phyloP scores from a whole-genome alignment of 2,888 invertebrate genomes.

The Cosmopolites sordidus region DNA sequence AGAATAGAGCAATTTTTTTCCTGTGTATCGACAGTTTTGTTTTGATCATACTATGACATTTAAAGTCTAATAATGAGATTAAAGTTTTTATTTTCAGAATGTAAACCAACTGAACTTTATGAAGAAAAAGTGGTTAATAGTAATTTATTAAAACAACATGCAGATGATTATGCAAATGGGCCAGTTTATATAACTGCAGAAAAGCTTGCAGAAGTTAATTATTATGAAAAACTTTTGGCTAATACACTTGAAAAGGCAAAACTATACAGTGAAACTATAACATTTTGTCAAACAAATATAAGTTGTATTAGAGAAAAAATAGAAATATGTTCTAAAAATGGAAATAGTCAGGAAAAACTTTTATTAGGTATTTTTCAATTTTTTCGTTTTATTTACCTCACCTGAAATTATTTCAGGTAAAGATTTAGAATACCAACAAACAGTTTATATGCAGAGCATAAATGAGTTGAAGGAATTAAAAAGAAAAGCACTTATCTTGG shows the following conservation, averaged over 20 bases:
- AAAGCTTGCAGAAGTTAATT: not conserved
- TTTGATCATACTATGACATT: too few species aligned
- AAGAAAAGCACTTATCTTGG: slow-evolving; percentile 39
- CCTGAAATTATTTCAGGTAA: slow-evolving; percentile 8
- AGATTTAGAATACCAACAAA: slow-evolving; percentile 38
- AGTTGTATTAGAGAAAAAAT: slow-evolving; percentile 34
- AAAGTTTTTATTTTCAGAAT: too few species aligned
- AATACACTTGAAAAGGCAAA: slow-evolving; percentile 38
- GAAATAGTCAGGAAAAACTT: not conserved
- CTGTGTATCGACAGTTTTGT: too few species aligned
- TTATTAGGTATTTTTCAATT: slow-evolving; percentile 15
- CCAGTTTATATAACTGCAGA: too few species aligned
- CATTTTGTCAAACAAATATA: slow-evolving; percentile 41
- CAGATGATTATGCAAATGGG: too few species aligned
- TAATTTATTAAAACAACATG: too few species aligned
- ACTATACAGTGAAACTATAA: slow-evolving; percentile 34
- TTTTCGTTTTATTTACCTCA: too few species aligned
- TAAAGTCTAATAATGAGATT: too few species aligned
- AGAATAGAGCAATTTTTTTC: too few species aligned
- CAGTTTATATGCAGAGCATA: slow-evolving; percentile 37
- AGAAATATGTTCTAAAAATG: slow-evolving; percentile 16
- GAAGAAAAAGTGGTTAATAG: too few species aligned
- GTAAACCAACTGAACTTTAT: too few species aligned
- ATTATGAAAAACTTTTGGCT: slow-evolving; percentile 31
- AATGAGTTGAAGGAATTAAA: slow-evolving; percentile 37